Conservation (phyloP, 1,140 invertebrate species). For the Diachasma alloeum region DNA sequence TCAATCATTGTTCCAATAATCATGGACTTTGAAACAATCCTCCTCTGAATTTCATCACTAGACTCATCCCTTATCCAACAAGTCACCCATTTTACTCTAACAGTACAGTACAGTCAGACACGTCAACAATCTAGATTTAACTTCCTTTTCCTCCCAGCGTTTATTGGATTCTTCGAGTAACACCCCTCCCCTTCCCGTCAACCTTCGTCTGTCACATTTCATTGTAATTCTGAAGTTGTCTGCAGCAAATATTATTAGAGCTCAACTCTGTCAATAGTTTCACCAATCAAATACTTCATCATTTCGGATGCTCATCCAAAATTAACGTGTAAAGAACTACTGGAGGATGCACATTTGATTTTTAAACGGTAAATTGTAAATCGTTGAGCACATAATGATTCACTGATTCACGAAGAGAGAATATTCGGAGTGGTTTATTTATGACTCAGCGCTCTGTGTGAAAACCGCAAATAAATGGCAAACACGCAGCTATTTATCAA, state of each 20-base stretch:
- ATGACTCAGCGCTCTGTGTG: not conserved
- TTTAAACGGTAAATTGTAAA: no score
- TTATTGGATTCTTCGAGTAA: not conserved
- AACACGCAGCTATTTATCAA: conserved; percentile 23
- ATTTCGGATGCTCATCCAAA: no score
- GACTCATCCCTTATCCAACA: not conserved
- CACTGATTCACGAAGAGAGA: not conserved
- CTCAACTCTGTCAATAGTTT: not conserved
- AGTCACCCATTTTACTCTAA: not conserved
- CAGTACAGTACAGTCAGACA: not conserved
- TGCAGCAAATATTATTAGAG: not conserved
- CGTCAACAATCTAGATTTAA: not conserved
- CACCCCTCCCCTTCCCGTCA: not conserved
- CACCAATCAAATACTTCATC: no score
- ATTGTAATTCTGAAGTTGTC: not conserved
- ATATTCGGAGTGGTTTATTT: not conserved
- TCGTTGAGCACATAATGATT: not conserved
- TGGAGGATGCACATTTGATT: no score
- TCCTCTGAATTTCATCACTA: not conserved
- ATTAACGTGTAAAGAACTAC: no score
- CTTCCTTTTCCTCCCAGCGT: not conserved
- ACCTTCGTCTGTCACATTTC: not conserved
- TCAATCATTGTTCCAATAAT: not conserved
- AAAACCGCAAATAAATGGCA: conserved; percentile 23
- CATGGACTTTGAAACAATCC: not conserved